Percentiles rank a stretch among this genome's conserved stretches.
These are phyloP conservation scores for Acrocephalus kingi DNA, from an alignment of 2,113 vertebrate species.

Conservation along the genomic window DNA sequence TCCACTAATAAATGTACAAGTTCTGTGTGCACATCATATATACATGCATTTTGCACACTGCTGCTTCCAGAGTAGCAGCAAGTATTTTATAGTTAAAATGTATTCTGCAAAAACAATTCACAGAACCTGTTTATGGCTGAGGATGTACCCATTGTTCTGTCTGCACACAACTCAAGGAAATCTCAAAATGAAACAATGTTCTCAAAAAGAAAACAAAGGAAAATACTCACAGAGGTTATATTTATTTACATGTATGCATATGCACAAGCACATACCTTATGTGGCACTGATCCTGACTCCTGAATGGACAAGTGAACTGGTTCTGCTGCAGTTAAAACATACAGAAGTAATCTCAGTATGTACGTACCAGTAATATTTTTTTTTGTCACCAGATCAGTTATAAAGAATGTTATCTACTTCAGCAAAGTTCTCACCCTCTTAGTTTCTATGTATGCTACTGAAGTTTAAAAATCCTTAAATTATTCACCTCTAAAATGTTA, in stretches of 20 bases:
- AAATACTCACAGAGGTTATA: not conserved
- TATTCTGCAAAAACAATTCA: not conserved
- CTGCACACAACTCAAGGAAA: not conserved
- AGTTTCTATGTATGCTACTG: not conserved
- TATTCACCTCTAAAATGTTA: not conserved
- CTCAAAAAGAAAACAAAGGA: not conserved
- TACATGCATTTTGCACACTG: not conserved
- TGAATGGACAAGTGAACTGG: slow-evolving; percentile 63
- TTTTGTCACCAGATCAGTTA: not conserved
- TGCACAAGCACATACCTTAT: slow-evolving; percentile 53
- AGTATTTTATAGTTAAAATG: not conserved
- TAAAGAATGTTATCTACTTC: not conserved
- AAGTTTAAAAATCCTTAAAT: not conserved
- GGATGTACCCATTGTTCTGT: not conserved
- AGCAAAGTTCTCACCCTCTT: not conserved
- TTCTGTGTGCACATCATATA: not conserved
- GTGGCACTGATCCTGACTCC: slow-evolving; percentile 47
- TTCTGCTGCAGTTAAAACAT: slow-evolving; percentile 41
- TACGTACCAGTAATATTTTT: not conserved
- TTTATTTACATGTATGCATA: not conserved
- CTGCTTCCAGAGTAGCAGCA: not conserved
- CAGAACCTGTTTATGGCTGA: not conserved
- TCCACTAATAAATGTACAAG: not conserved
- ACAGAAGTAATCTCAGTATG: not conserved
- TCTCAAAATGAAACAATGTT: not conserved